Conservation (phyloP, 1,140 invertebrate species). For the Drosophila littoralis region DNA sequence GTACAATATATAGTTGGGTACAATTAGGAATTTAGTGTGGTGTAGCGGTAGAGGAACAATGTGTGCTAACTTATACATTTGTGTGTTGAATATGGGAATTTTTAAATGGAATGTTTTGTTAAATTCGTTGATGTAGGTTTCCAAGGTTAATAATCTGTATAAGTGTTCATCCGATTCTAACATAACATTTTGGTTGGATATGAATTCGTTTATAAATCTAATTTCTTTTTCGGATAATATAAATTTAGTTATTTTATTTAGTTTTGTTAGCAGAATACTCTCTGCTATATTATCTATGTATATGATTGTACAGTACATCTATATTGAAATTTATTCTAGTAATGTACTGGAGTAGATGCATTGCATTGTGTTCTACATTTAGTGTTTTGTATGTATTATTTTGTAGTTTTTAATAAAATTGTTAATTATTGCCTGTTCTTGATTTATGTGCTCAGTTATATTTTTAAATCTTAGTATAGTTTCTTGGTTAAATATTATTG, state of each 20-base stretch:
- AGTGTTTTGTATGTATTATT: too few relatives aligned
- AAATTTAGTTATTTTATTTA: neutral
- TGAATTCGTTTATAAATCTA: too few relatives aligned
- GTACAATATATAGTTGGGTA: too few relatives aligned
- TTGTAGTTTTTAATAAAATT: too few relatives aligned
- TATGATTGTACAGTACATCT: neutral
- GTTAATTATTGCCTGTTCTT: too few relatives aligned
- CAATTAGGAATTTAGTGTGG: neutral
- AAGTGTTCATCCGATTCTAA: constrained; percentile 10
- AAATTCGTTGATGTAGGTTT: neutral
- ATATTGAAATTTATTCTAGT: constrained; percentile 23
- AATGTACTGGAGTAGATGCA: constrained; percentile 23
- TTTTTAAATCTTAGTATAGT: too few relatives aligned
- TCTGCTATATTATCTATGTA: constrained; percentile 32
- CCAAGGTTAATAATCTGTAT: neutral
- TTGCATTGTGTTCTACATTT: constrained; percentile 14
- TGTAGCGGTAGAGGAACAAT: neutral
- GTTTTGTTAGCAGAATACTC: constrained; percentile 16
- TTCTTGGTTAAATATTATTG: too few relatives aligned
- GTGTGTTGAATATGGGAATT: too few relatives aligned
- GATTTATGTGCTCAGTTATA: too few relatives aligned
- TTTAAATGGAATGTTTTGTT: neutral
- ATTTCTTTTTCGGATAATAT: too few relatives aligned
- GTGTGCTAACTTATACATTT: too few relatives aligned
- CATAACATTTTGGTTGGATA: neutral